Evolutionary conservation across 2,797 vertebrate genomes (phyloP).

Genomic region (Urosaurus nigricauda): DNA sequence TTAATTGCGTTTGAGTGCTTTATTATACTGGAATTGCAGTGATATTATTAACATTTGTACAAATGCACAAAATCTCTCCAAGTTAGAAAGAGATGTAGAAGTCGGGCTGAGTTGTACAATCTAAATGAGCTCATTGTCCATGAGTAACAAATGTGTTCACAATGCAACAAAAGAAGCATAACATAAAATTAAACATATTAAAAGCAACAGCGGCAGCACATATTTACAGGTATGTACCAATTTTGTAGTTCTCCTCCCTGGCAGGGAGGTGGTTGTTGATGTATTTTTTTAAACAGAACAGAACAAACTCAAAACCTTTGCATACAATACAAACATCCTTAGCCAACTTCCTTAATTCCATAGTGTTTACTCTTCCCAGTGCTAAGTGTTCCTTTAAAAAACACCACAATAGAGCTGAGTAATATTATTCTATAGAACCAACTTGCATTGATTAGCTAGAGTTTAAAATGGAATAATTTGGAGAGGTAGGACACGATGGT

Average conservation of each 20-base stretch:
- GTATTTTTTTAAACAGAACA: slow-evolving; percentile 81
- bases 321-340: slow-evolving; percentile 82
- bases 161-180: slow-evolving; percentile 85
- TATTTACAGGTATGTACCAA: slow-evolving; percentile 87
- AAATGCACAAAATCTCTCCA: slow-evolving; percentile 92
- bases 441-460: slow-evolving; percentile 41
- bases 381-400: slow-evolving; percentile 71
- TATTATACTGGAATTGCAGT: slow-evolving; percentile 98
- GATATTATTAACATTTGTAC: slow-evolving; percentile 99
- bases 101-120: slow-evolving; percentile 93
- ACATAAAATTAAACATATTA: slow-evolving; percentile 89
- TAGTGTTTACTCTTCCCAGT: slow-evolving; percentile 78
- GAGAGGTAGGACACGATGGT: neutral
- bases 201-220: slow-evolving; percentile 93
- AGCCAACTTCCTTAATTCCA: slow-evolving; percentile 76
- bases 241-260: slow-evolving; percentile 84
- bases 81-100: slow-evolving; percentile 91
- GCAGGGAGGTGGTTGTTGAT: slow-evolving; percentile 93
- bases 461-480: slow-evolving; percentile 51
- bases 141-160: slow-evolving; percentile 87
- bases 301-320: slow-evolving; percentile 86
- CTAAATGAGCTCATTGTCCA: slow-evolving; percentile 89
- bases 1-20: slow-evolving; percentile 91
- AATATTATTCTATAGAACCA: slow-evolving; percentile 64
- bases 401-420: slow-evolving; percentile 57